phyloP scores from a whole-genome alignment of 1,140 invertebrate genomes.

The Drosophila tristis region DNA sequence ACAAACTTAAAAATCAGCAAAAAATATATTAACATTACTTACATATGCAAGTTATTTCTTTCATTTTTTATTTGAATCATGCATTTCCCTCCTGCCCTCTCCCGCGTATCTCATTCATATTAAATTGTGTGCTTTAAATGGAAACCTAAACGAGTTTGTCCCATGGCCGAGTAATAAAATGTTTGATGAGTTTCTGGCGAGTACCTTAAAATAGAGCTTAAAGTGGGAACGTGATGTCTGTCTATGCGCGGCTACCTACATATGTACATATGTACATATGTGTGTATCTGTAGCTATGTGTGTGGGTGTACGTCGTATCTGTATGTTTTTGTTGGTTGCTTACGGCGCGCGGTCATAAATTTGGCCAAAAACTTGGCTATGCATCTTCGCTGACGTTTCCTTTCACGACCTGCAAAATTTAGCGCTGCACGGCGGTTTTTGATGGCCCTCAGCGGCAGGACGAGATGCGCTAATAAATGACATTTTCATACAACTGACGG shows the following conservation, averaged over 20 bases:
- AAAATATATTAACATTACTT: no score
- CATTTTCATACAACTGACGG: slow-evolving; percentile 54
- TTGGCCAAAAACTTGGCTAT: slow-evolving; percentile 54
- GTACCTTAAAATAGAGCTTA: slow-evolving; percentile 47
- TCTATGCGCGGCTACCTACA: background rate
- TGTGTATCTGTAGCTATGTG: background rate
- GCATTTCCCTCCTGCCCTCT: background rate
- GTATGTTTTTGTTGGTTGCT: slow-evolving; percentile 24
- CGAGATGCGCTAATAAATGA: slow-evolving; percentile 64
- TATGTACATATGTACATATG: no score
- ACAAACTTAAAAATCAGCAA: no score
- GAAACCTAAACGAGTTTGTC: slow-evolving; percentile 18
- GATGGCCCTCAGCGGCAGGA: slow-evolving; percentile 52
- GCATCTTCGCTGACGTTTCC: slow-evolving; percentile 65
- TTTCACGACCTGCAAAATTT: slow-evolving; percentile 70
- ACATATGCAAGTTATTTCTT: no score
- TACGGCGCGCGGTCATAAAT: slow-evolving; percentile 55
- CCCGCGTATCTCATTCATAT: background rate
- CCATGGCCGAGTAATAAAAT: slow-evolving; percentile 32
- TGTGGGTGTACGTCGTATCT: background rate
- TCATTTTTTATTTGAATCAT: no score
- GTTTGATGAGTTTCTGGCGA: slow-evolving; percentile 24
- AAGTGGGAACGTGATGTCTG: slow-evolving; percentile 40
- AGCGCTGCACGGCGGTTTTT: slow-evolving; percentile 60
- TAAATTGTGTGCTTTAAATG: slow-evolving; percentile 4